Evolutionary conservation across 1,140 invertebrate species (phyloP), one percentile per base, ranked within the genome.

Genomic region (Cyrtorhinus lividipennis): DNA sequence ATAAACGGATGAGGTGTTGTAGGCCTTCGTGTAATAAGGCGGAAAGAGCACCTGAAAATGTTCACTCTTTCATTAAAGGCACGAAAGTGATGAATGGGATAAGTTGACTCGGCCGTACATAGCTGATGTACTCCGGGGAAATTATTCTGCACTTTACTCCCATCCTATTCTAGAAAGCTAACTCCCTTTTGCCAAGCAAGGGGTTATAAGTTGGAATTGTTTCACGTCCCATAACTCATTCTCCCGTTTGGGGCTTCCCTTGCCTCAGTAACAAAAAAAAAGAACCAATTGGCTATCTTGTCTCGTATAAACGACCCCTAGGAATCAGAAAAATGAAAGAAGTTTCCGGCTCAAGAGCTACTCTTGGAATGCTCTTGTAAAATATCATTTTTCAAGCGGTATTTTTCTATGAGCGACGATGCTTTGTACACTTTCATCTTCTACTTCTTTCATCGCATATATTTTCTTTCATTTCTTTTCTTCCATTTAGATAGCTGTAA

Each of bases 61-160:
- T 53, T 53, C 48, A 53, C 48, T 53, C 48, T 53, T 53, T 53
- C 48, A 53, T 53, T 53, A 53, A 10, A 12, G 48, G 48, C 12
- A 53, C 48, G 48, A 53, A 38, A 53, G 48, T 53, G 48, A 53
- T 53, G 48, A 53, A 53, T 53, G 48, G 20, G 48, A 53, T 53
- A 53, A 53, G 48, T 53, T 53, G 48, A 53, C 48, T 53, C 48
- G 48, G 48, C 48, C 20, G 48, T 53, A 53, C 48, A 53, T 53
- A 53, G 48, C 48, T 53, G 48, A 53, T 53, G 48, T 53, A 53
- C 48, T 53, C 48, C 12, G 20, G 48, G 48, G 48, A 53, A 53
- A 53, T 53, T 53, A 53, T 53, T 53, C 48, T 53, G 48, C 48
- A 53, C 20, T 53, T 53, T 53, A 22, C 48, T 20, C 48, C 48